These are phyloP conservation scores for Synergus japonicus DNA, from an alignment of 2,888 invertebrate genomes.

Conservation along the genomic window DNA sequence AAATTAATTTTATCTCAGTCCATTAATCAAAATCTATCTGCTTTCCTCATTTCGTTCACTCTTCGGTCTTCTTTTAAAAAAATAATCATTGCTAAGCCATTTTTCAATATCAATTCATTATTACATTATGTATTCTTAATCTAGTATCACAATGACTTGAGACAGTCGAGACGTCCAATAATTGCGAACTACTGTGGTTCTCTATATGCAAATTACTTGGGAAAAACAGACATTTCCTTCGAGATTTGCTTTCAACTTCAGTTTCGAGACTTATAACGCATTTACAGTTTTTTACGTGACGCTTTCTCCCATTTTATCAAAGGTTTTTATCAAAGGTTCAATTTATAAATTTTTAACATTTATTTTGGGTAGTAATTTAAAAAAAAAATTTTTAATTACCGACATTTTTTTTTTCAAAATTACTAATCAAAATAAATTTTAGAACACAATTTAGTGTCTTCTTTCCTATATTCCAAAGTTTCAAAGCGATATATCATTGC, in stretches of 20 bases:
- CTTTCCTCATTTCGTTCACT: constrained; percentile 46
- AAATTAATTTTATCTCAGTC: constrained; percentile 54
- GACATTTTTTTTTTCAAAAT: no score
- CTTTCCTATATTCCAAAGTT: no score
- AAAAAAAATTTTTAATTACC: no score
- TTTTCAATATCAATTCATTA: constrained; percentile 49
- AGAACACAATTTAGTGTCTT: no score
- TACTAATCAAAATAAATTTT: no score
- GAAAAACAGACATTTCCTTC: background rate
- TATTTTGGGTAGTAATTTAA: no score
- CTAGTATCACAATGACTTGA: constrained; percentile 76
- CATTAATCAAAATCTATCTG: constrained; percentile 45
- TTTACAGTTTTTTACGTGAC: background rate
- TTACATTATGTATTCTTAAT: constrained; percentile 61
- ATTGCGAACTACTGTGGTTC: constrained; percentile 54
- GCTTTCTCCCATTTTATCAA: background rate
- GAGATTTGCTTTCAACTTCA: background rate
- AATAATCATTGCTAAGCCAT: constrained; percentile 62
- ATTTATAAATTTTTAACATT: no score
- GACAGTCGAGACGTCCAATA: constrained; percentile 72
- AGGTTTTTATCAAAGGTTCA: no score
- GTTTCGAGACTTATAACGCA: background rate
- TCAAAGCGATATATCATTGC: no score
- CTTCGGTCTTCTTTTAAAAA: constrained; percentile 53
- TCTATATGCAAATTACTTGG: constrained; percentile 10